phyloP scores from a whole-genome alignment of 2,888 invertebrate species.

The Caenorhabditis doughertyi region DNA sequence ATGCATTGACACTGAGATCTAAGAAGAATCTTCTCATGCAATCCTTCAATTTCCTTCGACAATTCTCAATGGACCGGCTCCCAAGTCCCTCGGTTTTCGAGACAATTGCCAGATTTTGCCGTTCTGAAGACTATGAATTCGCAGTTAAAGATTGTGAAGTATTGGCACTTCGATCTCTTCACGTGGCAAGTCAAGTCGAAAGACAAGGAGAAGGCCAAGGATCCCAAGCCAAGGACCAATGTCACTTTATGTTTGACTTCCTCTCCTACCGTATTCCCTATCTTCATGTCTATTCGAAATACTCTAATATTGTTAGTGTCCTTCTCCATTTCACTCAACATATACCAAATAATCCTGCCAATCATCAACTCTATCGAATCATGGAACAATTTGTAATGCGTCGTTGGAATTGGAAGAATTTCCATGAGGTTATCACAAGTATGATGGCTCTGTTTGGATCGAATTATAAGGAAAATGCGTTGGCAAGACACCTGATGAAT shows the following conservation, averaged over 20 bases:
- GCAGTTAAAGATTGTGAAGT: constrained; percentile 46
- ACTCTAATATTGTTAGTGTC: background rate
- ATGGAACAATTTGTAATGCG: constrained; percentile 69
- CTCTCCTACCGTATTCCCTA: constrained; percentile 42
- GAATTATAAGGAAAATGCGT: constrained; percentile 5
- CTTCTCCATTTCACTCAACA: constrained; percentile 12
- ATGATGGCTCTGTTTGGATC: constrained; percentile 9
- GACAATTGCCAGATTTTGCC: constrained; percentile 34
- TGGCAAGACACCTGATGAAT: constrained; percentile 16
- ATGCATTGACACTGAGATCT: constrained; percentile 75
- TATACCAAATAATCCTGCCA: constrained; percentile 32
- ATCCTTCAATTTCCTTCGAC: constrained; percentile 16
- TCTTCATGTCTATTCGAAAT: constrained; percentile 27
- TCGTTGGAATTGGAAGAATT: constrained; percentile 65
- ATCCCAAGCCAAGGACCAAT: constrained; percentile 59
- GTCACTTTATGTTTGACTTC: constrained; percentile 58
- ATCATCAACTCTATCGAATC: constrained; percentile 65
- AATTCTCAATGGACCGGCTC: constrained; percentile 12
- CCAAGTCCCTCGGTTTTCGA: constrained; percentile 66
- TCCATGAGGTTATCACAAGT: constrained; percentile 52
- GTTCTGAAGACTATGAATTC: constrained; percentile 49
- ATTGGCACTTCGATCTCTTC: constrained; percentile 33
- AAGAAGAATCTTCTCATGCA: constrained; percentile 63
- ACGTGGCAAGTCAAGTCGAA: background rate
- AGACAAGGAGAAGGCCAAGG: constrained; percentile 19